phyloP scores from a whole-genome alignment of 2,113 vertebrate genomes.

The Serilophus lunatus region DNA sequence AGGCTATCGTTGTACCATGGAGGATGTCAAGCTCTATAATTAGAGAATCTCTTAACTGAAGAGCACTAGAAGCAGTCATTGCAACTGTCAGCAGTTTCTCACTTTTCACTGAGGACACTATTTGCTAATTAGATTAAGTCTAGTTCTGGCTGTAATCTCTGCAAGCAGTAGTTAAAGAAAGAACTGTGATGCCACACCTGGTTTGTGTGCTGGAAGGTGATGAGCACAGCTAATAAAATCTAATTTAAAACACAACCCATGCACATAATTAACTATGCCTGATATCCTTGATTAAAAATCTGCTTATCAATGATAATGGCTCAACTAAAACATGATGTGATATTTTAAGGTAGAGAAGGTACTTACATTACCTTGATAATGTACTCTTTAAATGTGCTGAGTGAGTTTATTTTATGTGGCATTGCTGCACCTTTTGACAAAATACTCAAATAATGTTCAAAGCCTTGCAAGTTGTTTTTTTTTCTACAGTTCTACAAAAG shows the following conservation, averaged over 20 bases:
- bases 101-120: slow-evolving; percentile 50
- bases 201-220: slow-evolving; percentile 46
- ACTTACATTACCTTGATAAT: slow-evolving; percentile 11
- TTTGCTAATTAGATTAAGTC: slow-evolving; percentile 72
- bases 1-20: not conserved
- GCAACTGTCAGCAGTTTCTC: slow-evolving; percentile 64
- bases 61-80: slow-evolving; percentile 37
- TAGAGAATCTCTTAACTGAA: slow-evolving; percentile 49
- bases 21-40: slow-evolving; percentile 36
- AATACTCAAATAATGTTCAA: not conserved
- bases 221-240: slow-evolving; percentile 63
- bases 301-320: slow-evolving; percentile 64
- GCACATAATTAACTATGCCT: slow-evolving; percentile 68
- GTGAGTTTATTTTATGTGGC: not conserved
- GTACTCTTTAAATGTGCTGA: slow-evolving; percentile 15
- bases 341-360: slow-evolving; percentile 44
- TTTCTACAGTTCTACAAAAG: not conserved
- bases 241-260: slow-evolving; percentile 64
- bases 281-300: slow-evolving; percentile 75
- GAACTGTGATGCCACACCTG: slow-evolving; percentile 42
- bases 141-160: slow-evolving; percentile 53
- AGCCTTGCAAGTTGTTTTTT: not conserved
- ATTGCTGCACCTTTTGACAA: not conserved
- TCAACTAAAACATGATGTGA: slow-evolving; percentile 23
- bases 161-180: slow-evolving; percentile 52